Evolutionary conservation across 64 coral and sea anemone species (phyloP).

Genomic region (Platygyra sinensis): DNA sequence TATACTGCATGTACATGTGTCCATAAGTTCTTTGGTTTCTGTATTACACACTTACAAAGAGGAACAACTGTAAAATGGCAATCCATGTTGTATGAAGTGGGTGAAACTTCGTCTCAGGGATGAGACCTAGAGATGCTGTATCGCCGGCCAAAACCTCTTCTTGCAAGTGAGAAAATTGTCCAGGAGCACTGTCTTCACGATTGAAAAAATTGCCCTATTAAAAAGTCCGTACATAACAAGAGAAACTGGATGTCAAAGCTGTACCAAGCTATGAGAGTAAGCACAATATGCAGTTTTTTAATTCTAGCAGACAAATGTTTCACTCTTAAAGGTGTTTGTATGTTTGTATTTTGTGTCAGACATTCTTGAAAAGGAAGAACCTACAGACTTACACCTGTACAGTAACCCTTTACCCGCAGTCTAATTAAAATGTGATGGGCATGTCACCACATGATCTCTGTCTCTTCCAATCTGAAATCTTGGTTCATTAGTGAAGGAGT

Average conservation of each 20-base stretch:
- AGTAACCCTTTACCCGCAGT: too few relatives aligned
- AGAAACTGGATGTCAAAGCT: background rate
- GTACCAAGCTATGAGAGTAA: too few relatives aligned
- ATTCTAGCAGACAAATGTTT: too few relatives aligned
- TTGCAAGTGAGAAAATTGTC: background rate
- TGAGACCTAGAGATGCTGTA: slow-evolving; percentile 65
- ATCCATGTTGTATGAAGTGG: slow-evolving; percentile 76
- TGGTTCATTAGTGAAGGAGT: too few relatives aligned
- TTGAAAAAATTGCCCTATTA: slow-evolving; percentile 76
- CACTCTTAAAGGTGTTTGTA: too few relatives aligned
- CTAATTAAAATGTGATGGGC: background rate
- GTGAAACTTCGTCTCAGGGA: slow-evolving; percentile 51
- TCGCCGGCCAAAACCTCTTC: slow-evolving; percentile 67
- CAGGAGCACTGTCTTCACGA: slow-evolving; percentile 58
- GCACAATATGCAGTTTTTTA: background rate
- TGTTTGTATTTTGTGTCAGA: background rate
- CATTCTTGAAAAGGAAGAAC: too few relatives aligned
- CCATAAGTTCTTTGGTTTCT: background rate
- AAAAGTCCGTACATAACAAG: background rate
- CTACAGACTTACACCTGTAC: too few relatives aligned
- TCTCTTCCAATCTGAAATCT: too few relatives aligned
- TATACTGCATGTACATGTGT: background rate
- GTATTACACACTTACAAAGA: slow-evolving; percentile 61
- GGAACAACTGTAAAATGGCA: slow-evolving; percentile 57
- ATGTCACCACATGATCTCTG: background rate